Conservation (phyloP, 2,797 vertebrate species). For the Onychomys torridus region DNA sequence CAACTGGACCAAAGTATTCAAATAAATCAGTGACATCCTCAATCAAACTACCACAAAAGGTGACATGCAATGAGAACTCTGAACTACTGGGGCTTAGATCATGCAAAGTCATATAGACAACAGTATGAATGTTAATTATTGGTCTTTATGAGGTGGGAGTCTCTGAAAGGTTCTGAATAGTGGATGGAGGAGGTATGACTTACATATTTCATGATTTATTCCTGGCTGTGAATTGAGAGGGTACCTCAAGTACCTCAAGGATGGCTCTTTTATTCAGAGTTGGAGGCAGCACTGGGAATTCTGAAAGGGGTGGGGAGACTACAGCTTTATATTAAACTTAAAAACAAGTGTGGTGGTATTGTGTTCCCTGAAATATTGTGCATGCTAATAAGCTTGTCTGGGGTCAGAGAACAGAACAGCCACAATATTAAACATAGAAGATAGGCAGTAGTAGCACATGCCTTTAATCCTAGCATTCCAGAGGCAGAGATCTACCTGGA, state of each 20-base stretch:
- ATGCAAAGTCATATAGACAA: rapidly evolving
- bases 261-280: neutral
- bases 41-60: neutral
- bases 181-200: neutral
- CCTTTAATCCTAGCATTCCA: too few relatives aligned
- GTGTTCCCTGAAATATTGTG: too few relatives aligned
- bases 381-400: too few relatives aligned
- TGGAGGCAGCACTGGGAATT: neutral
- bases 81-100: neutral
- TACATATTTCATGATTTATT: neutral
- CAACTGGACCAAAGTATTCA: neutral
- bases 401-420: too few relatives aligned
- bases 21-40: too few relatives aligned
- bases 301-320: neutral
- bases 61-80: neutral
- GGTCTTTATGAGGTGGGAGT: neutral
- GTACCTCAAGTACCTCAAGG: neutral
- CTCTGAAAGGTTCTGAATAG: neutral
- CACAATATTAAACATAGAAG: too few relatives aligned
- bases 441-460: too few relatives aligned
- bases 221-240: neutral
- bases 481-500: too few relatives aligned
- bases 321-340: neutral
- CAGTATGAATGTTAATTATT: neutral
- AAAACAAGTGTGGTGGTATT: too few relatives aligned